Base-by-base conservation (phyloP, 30 jellyfish, hydroid and myxozoan species). In the Hydractinia symbiolongicarpus region DNA sequence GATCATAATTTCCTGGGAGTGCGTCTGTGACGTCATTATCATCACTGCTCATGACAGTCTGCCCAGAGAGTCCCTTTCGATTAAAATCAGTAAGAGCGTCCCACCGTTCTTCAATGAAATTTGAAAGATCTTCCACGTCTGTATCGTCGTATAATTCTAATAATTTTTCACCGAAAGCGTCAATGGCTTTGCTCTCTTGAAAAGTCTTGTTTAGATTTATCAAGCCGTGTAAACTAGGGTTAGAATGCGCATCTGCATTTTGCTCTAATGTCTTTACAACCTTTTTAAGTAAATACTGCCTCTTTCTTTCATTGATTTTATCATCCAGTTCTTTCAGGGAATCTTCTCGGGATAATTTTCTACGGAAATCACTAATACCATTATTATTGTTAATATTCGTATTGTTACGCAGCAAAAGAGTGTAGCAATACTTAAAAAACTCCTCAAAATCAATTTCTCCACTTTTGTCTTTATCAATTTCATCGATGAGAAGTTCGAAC, bases 401-500 rank as follows among this genome's bases (percentile, higher is more conserved):
- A 16, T 58, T 58, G 17, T 58, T 58, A 58, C 40, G 9, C 19
- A n/a, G 40, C 9, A 64, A 51, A 7, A 64, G 74, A 8, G 9
- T 64, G 74, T 64, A n/a, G 17, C 40, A 64, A 64, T 64, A 64
- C 7, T 7, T 9, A 64, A 64, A 64, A 51, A 64, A 64, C 74
- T 64, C 74, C 7, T 64, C 74, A 2, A 64, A 64, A 64, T 64
- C 17, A 6, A 64, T 64, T 51, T 64, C 40, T 7, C 74, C 74
- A 64, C 16, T 64, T 51, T 64, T 64, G 17, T 64, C 74, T n/a
- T 44, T 64, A 64, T 64, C 74, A 51, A 64, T 64, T 64, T 64
- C 40, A n/a, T 64, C 74, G 40, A 64, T 64, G 40, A 64, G 74
- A 13, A n/a, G 74, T 0, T 64, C 52, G 2, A 64, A 64, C 17